Percentiles rank a stretch among this genome's conserved stretches.
phyloP scores from a whole-genome alignment of 1,140 invertebrate genomes.

The Drosophila eugracilis region DNA sequence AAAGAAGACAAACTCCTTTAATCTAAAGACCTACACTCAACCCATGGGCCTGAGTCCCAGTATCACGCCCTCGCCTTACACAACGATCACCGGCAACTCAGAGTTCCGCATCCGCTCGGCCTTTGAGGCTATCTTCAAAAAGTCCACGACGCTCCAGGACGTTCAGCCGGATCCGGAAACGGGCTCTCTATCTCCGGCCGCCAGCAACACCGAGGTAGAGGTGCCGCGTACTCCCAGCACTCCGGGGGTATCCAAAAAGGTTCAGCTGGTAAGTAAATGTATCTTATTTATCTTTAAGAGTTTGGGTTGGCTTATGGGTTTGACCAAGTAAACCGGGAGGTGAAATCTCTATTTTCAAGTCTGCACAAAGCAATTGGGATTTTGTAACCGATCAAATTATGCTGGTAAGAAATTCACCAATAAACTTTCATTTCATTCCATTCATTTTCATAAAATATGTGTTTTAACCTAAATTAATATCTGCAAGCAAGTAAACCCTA shows the following conservation, averaged over 20 bases:
- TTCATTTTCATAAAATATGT: constrained; percentile 8
- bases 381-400: constrained; percentile 74
- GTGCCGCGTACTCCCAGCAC: constrained; percentile 87
- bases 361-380: constrained; percentile 78
- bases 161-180: constrained; percentile 89
- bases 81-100: constrained; percentile 94
- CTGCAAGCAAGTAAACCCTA: constrained; percentile 81
- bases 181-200: constrained; percentile 77
- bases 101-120: constrained; percentile 91
- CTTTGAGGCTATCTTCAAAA: constrained; percentile 95
- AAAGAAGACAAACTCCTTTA: constrained; percentile 96
- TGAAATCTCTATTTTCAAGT: constrained; percentile 54
- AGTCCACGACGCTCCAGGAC: constrained; percentile 93
- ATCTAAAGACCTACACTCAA: constrained; percentile 89
- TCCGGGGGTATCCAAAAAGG: constrained; percentile 92
- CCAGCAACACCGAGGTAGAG: constrained; percentile 74
- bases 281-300: too few relatives aligned
- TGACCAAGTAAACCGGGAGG: constrained; percentile 13
- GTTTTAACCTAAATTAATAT: constrained; percentile 55
- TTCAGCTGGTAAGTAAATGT: constrained; percentile 91
- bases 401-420: constrained; percentile 62
- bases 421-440: background rate
- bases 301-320: background rate
- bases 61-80: constrained; percentile 91
- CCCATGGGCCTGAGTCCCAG: constrained; percentile 88